Conservation (phyloP, 2,797 vertebrate genomes). For the Etheostoma nigrum region DNA sequence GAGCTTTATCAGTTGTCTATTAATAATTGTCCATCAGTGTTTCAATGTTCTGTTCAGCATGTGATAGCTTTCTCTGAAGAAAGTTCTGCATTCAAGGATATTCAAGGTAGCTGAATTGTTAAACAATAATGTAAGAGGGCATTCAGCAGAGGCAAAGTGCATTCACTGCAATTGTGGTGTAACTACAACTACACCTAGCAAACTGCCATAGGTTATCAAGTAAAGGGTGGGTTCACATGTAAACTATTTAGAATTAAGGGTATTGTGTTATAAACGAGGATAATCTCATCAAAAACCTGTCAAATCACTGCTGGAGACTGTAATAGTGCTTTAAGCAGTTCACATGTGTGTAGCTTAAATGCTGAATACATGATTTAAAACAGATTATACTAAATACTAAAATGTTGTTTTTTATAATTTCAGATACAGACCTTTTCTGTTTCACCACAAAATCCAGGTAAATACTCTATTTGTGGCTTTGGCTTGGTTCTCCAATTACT, state of each 20-base stretch:
- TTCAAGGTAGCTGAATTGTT: constrained; percentile 32
- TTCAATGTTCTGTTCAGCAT: constrained; percentile 12
- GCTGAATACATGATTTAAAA: too few species aligned
- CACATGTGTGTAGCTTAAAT: background rate
- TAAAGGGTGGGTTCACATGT: background rate
- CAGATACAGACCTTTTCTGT: background rate
- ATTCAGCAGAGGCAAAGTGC: constrained; percentile 18
- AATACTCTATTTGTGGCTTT: background rate
- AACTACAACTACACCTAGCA: background rate
- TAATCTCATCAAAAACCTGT: background rate
- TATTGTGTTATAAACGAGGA: background rate
- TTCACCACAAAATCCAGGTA: background rate
- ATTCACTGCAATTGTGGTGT: background rate
- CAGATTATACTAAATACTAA: background rate
- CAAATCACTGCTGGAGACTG: background rate
- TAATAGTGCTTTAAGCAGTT: background rate
- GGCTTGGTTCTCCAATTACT: background rate
- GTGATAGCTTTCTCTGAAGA: constrained; percentile 10
- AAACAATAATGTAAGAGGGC: constrained; percentile 31
- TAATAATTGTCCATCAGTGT: constrained; percentile 11
- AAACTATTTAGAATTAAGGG: background rate
- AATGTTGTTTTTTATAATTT: background rate
- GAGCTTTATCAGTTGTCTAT: constrained; percentile 24
- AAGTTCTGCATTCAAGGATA: background rate
- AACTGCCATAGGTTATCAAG: background rate